phyloP scores from a whole-genome alignment of 2,888 invertebrate genomes.

The Tridacna crocea region DNA sequence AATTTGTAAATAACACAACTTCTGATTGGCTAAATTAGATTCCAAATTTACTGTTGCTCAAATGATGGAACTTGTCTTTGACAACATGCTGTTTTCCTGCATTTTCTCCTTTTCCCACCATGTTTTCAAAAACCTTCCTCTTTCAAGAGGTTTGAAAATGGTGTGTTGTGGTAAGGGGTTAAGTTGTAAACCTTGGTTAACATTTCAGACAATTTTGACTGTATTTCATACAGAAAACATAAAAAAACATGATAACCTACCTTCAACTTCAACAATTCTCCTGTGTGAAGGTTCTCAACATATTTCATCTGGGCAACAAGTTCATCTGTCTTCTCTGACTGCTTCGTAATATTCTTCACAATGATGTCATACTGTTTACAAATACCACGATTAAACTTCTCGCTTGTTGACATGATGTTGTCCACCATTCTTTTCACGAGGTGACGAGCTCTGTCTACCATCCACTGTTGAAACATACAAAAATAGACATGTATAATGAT shows the following conservation, averaged over 20 bases:
- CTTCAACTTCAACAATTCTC: constrained; percentile 79
- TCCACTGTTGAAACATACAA: constrained; percentile 71
- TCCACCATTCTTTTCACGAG: constrained; percentile 77
- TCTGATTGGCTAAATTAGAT: too few relatives aligned
- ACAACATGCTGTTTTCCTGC: too few relatives aligned
- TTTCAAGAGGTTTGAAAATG: too few relatives aligned
- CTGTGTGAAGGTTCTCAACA: constrained; percentile 80
- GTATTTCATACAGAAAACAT: neutral
- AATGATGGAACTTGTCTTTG: too few relatives aligned
- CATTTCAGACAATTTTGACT: too few relatives aligned
- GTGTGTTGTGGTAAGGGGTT: too few relatives aligned
- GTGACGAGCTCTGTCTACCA: constrained; percentile 76
- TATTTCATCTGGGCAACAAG: constrained; percentile 82
- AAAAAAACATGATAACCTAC: constrained; percentile 54
- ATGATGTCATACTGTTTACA: constrained; percentile 83
- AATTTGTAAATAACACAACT: too few relatives aligned
- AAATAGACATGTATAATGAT: neutral
- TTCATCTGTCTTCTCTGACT: constrained; percentile 80
- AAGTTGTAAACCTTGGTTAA: too few relatives aligned
- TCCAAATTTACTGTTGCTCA: too few relatives aligned
- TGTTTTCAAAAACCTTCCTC: too few relatives aligned
- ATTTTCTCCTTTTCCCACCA: too few relatives aligned
- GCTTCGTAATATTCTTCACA: constrained; percentile 79
- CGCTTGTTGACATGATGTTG: constrained; percentile 78
- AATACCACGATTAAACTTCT: constrained; percentile 81